A percentile compares a stretch with the other conserved stretches of the same genome.
phyloP scores from a whole-genome alignment of 2,888 invertebrate genomes.

The Calliscelio sp. region DNA sequence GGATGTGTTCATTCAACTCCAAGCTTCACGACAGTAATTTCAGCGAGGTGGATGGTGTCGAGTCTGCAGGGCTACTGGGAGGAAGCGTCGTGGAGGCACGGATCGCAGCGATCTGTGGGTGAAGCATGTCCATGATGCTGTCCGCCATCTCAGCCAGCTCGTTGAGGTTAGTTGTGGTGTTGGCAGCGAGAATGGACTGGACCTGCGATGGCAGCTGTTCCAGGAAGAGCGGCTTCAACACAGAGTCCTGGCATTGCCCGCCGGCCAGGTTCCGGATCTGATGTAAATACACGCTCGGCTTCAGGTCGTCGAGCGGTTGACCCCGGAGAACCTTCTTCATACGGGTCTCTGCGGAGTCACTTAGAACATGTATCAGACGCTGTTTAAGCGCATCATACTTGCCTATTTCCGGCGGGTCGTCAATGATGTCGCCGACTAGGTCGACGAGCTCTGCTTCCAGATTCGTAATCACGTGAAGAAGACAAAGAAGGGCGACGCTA shows the following conservation, averaged over 20 bases:
- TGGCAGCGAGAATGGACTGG: background rate
- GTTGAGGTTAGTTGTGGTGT: background rate
- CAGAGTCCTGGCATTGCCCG: background rate
- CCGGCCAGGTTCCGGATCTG: background rate
- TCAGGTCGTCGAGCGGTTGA: constrained; percentile 19
- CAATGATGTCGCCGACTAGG: constrained; percentile 36
- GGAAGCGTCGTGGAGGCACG: background rate
- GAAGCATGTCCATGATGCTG: background rate
- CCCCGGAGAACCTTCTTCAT: background rate
- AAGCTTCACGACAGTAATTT: too few species aligned
- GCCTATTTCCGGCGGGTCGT: background rate
- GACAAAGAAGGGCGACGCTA: too few species aligned
- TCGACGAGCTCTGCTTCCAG: constrained; percentile 22
- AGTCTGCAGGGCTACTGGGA: background rate
- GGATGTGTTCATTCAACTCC: too few species aligned
- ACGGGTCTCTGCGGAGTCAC: background rate
- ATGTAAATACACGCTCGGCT: constrained; percentile 41
- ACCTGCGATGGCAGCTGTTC: background rate
- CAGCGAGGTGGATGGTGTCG: background rate
- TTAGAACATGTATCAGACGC: background rate
- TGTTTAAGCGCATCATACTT: constrained; percentile 36
- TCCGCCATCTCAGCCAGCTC: background rate
- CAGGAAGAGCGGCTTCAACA: background rate
- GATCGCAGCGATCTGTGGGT: background rate
- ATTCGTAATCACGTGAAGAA: constrained; percentile 5